Percentiles rank a stretch among this genome's conserved stretches.
These are phyloP conservation scores for Oncorhynchus keta DNA, from an alignment of 2,113 vertebrate species.

Conservation along the genomic window DNA sequence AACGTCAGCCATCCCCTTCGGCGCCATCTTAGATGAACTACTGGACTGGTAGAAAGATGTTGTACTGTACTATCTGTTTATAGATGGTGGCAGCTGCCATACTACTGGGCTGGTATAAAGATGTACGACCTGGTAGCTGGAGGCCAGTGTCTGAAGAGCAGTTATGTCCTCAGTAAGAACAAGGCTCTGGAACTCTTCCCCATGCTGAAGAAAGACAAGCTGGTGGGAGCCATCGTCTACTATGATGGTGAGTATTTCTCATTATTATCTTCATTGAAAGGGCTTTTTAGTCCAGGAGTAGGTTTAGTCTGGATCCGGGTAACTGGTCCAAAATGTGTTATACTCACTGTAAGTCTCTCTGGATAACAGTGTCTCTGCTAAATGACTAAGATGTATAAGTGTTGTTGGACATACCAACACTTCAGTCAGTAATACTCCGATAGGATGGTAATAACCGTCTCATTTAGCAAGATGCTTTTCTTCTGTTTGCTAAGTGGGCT, in stretches of 20 bases:
- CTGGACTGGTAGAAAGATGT: background rate
- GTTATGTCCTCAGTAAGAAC: slow-evolving; percentile 90
- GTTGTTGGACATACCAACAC: no score
- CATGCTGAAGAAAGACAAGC: slow-evolving; percentile 91
- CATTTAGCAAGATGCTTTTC: no score
- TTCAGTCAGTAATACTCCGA: no score
- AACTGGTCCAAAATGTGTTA: no score
- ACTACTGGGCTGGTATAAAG: slow-evolving; percentile 97
- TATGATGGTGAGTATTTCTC: slow-evolving; percentile 82
- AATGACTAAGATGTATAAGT: no score
- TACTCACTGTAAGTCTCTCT: no score
- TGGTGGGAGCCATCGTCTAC: slow-evolving; percentile 96
- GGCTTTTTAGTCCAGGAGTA: background rate
- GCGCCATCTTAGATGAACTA: no score
- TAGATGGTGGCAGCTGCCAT: slow-evolving; percentile 98
- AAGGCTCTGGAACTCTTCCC: slow-evolving; percentile 93
- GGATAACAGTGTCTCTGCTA: no score
- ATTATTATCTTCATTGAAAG: no score
- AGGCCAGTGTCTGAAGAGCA: slow-evolving; percentile 89
- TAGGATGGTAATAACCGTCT: no score
- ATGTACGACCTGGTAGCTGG: slow-evolving; percentile 95
- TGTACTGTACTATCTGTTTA: slow-evolving; percentile 16
- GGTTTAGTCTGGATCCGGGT: background rate
- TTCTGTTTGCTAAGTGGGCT: no score
- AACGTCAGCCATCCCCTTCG: no score